phyloP scores from a whole-genome alignment of 2,113 vertebrate species.

The Centropus bengalensis region DNA sequence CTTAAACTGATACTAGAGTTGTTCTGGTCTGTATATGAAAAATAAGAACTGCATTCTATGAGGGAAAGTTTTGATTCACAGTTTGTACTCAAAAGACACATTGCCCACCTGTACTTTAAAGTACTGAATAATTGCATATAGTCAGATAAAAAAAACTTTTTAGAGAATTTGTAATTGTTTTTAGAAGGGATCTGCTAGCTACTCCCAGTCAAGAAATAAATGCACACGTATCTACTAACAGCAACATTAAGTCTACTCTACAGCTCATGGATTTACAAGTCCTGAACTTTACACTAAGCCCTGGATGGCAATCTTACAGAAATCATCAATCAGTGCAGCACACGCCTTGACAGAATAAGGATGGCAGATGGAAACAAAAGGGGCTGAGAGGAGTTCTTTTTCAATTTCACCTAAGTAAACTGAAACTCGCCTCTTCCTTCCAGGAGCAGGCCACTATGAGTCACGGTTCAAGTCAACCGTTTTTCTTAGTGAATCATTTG shows the following conservation, averaged over 20 bases:
- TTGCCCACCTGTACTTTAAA: neutral
- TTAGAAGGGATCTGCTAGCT: neutral
- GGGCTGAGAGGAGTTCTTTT: neutral
- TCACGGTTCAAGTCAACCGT: neutral
- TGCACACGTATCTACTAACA: neutral
- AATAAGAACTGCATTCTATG: neutral
- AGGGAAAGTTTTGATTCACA: neutral
- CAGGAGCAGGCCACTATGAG: neutral
- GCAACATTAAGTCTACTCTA: neutral
- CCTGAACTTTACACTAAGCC: neutral
- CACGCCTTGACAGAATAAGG: accelerated
- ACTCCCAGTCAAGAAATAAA: neutral
- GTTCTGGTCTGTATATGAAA: neutral
- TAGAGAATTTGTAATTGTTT: neutral
- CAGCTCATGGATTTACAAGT: neutral
- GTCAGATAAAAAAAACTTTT: neutral
- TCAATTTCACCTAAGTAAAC: neutral
- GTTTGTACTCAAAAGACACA: neutral
- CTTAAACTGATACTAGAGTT: neutral
- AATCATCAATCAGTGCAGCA: neutral
- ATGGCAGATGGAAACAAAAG: neutral
- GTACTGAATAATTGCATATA: neutral
- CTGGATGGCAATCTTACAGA: neutral
- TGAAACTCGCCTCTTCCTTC: neutral
- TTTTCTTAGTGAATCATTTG: neutral